These are phyloP conservation scores for Phycodurus eques DNA, from an alignment of 2,113 vertebrate species.

Conservation along the genomic window DNA sequence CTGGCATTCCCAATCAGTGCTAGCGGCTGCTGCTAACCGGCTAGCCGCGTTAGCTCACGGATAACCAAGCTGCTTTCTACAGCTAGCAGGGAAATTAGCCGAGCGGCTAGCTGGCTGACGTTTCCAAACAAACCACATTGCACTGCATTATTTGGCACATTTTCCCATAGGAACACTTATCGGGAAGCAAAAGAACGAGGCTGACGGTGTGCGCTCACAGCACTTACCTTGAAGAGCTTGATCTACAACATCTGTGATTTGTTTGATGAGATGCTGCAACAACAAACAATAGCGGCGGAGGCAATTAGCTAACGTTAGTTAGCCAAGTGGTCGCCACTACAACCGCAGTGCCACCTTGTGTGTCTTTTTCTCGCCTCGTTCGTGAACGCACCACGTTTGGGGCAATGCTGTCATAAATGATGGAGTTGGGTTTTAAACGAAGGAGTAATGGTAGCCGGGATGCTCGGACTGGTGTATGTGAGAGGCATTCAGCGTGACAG, in stretches of 20 bases:
- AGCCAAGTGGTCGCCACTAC: conserved; percentile 70
- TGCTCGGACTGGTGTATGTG: conserved; percentile 69
- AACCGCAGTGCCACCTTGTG: conserved; percentile 68
- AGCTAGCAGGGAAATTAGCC: conserved; percentile 67
- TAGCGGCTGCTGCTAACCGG: conserved; percentile 62
- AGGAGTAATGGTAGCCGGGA: conserved; percentile 73
- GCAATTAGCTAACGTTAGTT: conserved; percentile 72
- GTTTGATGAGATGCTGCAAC: conserved; percentile 75
- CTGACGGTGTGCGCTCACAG: conserved; percentile 31
- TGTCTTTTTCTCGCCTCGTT: conserved; percentile 47
- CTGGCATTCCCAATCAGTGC: conserved; percentile 63
- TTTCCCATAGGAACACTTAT: not conserved
- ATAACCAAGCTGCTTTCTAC: not conserved
- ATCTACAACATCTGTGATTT: conserved; percentile 82
- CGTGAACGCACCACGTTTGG: conserved; percentile 48
- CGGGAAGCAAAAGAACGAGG: conserved; percentile 15
- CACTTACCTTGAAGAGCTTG: conserved; percentile 77
- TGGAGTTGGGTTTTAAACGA: conserved; percentile 64
- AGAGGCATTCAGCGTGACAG: conserved; percentile 72
- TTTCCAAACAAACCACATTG: conserved; percentile 46
- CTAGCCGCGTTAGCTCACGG: conserved; percentile 33
- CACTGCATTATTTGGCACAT: conserved; percentile 17
- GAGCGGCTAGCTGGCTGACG: conserved; percentile 51
- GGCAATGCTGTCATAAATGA: conserved; percentile 69
- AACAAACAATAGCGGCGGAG: conserved; percentile 71